Evolutionary conservation across 2,797 vertebrate species (phyloP).

Genomic region (Takifugu rubripes): DNA sequence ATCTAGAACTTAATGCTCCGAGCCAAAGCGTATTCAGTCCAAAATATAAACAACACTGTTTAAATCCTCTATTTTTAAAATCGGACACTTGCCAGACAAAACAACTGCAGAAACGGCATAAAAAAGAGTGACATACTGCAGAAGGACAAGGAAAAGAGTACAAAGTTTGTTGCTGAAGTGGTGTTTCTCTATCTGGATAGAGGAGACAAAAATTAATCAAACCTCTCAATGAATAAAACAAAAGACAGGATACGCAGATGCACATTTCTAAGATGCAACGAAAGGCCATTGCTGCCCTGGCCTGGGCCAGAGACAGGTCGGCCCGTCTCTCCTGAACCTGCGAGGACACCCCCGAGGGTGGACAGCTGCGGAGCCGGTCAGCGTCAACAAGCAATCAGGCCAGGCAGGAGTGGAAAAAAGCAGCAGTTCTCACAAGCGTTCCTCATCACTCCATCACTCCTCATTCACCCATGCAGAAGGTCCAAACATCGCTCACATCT

Average conservation of each 20-base stretch:
- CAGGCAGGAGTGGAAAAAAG: constrained; percentile 49
- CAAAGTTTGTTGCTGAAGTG: too few species aligned
- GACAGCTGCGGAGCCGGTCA: constrained; percentile 64
- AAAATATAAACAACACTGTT: constrained; percentile 31
- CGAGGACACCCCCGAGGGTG: constrained; percentile 49
- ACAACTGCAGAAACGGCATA: constrained; percentile 21
- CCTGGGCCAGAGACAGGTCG: constrained; percentile 36
- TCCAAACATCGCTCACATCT: constrained; percentile 21
- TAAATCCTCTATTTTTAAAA: constrained; percentile 37
- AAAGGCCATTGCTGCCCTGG: constrained; percentile 42
- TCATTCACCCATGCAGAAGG: constrained; percentile 54
- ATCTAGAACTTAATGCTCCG: constrained; percentile 22
- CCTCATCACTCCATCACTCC: constrained; percentile 51
- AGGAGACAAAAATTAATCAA: background rate
- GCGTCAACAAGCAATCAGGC: constrained; percentile 62
- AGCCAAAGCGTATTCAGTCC: constrained; percentile 16
- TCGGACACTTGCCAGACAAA: constrained; percentile 42
- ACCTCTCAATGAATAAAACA: constrained; percentile 17
- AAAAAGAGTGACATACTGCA: constrained; percentile 2
- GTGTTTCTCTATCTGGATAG: too few species aligned
- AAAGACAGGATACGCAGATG: constrained; percentile 2
- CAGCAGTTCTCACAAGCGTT: constrained; percentile 35
- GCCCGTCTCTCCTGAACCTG: constrained; percentile 55
- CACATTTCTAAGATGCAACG: constrained; percentile 23
- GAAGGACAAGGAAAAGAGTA: constrained; percentile 10